A percentile compares a stretch with the other conserved stretches of the same genome.
These are phyloP conservation scores for Cantharis flavilabris DNA, from an alignment of 2,888 invertebrate species.

Conservation along the genomic window DNA sequence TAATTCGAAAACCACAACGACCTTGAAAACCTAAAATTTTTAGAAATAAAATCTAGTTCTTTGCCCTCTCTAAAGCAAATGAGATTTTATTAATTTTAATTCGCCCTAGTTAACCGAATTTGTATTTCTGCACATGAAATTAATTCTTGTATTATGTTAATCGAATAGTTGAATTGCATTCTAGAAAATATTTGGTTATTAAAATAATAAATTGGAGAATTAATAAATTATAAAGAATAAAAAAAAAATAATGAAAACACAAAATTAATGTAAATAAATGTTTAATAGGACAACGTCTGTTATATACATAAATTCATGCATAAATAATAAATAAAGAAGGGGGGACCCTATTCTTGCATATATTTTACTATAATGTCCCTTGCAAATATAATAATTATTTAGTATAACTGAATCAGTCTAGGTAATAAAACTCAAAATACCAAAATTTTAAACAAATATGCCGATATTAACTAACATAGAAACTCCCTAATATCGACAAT, in stretches of 20 bases:
- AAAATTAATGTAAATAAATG: not conserved
- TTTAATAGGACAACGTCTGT: not conserved
- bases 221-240: not conserved
- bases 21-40: too few species aligned
- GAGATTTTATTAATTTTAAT: not conserved
- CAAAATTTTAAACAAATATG: slow-evolving; percentile 39
- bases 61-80: not conserved
- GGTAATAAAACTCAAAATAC: slow-evolving; percentile 33
- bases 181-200: not conserved
- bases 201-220: not conserved
- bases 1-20: too few species aligned
- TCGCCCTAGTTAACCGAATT: not conserved
- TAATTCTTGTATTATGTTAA: not conserved
- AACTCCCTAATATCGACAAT: slow-evolving; percentile 35
- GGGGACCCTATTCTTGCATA: slow-evolving; percentile 49
- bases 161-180: not conserved
- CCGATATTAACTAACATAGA: slow-evolving; percentile 23
- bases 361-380: slow-evolving; percentile 36
- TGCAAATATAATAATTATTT: slow-evolving; percentile 33
- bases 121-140: too few species aligned
- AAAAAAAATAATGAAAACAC: not conserved
- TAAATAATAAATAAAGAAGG: slow-evolving; percentile 28
- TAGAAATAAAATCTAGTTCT: too few species aligned
- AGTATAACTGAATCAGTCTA: slow-evolving; percentile 39
- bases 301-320: not conserved